Base-by-base conservation (phyloP, 2,113 vertebrate genomes). In the Pygoscelis adeliae region DNA sequence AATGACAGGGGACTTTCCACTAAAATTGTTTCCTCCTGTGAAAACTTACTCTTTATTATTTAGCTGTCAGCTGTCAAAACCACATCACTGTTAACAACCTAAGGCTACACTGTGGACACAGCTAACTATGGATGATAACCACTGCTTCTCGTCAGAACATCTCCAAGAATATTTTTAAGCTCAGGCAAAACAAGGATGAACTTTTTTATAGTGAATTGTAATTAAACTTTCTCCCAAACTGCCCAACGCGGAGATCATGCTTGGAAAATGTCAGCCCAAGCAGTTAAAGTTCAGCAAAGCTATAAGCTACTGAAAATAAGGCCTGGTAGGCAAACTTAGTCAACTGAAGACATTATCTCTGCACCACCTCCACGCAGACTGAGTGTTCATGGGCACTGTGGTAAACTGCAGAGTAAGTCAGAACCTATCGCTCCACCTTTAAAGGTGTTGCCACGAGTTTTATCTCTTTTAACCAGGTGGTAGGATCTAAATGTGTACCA, bases 21-120 rank as follows among this genome's bases (percentile, higher is more conserved):
- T 67, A 53, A 74, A 92, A 87, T 70, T 87, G 50, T 53, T 90
- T 85, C 53, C 59, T 69, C 27, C 67, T 32, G 13, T 73, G 62
- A 78, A 94, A 95, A 70, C 21, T 73, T 66, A 59, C 21, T 86
- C 40, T 74, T 81, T 59, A n/a, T 78, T 94, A 77, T 91, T 87
- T 74, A 94, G 23, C 63, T 84, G 80, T 87, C 67, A 91, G 1
- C 63, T 89, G 72, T 74, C 76, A 96, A 89, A 95, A 49, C 17
- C 56, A 66, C 15, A n/a, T 50, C 63, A 29, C n/a, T 74, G 22
- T 59, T 66, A 83, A 70, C 46, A 73, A 81, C 22, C 13, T 29
- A 59, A 78, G 46, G 59, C 80, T 84, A 67, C 29, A 8, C 22
- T 74, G 42, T n/a, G 52, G 58, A 70, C 67, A 56, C 18, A n/a